Base-by-base conservation (phyloP, 2,113 vertebrate species). In the Tylochromis polylepis region DNA sequence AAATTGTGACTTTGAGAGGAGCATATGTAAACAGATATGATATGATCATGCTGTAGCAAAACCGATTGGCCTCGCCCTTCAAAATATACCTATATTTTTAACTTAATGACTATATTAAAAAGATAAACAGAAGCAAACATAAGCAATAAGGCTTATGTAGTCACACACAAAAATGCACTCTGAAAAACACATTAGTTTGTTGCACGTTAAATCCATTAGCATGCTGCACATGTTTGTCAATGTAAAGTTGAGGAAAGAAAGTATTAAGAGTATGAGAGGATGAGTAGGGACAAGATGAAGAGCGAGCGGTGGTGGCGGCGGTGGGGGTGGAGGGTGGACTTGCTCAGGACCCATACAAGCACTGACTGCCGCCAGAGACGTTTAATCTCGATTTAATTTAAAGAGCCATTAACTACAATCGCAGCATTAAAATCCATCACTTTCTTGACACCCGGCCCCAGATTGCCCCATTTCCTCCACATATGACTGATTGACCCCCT, bases 401-500 rank as follows among this genome's bases (percentile, higher is more conserved):
- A 96, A 95, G 95, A 96, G 93, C 95, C 95, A 96, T 96, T 95
- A 96, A 96, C 92, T 96, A 95, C 95, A 95, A 96, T 95, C 93
- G 90, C 93, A 91, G 94, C 94, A 95, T 95, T 94, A 94, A 94
- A 94, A 96, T 96, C 95, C 94, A 96, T 96, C 96, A 96, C 94
- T 92, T 93, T 84, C 86, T 57, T 95, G 94, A 96, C 96, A 96
- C 93, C 91, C 86, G 85, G 93, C 87, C 93, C 92, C 93, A 95
- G 95, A 95, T 95, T 95, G 94, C 94, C 92, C 93, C 93, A 93
- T 95, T 94, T 95, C 93, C 95, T 93, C 91, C 93, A 88, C 93
- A 75, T 93, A 92, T 95, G 94, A 95, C 93, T 91, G 95, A 96
- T 95, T 86, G 95, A 93, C 91, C 95, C 87, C 79, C 90, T 65